A percentile compares a stretch with the other conserved stretches of the same genome.
Evolutionary conservation across 2,888 invertebrate genomes (phyloP).

Genomic region (Pediacus dermestoides): DNA sequence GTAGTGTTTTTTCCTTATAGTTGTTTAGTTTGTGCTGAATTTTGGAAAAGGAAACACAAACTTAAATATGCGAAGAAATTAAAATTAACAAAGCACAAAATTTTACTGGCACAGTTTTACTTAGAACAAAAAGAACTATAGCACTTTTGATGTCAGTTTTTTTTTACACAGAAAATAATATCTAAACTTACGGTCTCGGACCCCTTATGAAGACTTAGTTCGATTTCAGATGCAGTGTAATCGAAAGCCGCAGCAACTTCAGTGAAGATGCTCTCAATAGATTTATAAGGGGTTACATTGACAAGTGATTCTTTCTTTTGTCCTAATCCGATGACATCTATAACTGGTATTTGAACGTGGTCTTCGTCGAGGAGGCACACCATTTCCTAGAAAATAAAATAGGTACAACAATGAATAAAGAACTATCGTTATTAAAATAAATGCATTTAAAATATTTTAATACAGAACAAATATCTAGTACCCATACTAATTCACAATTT

Average conservation of each 20-base stretch:
- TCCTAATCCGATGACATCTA: slow-evolving; percentile 34
- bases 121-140: too few relatives aligned
- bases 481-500: too few relatives aligned
- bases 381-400: slow-evolving; percentile 47
- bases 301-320: slow-evolving; percentile 34
- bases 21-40: slow-evolving; percentile 49
- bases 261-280: slow-evolving; percentile 49
- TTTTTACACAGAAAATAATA: too few relatives aligned
- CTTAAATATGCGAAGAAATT: too few relatives aligned
- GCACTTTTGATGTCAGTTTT: too few relatives aligned
- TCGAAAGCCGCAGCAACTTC: slow-evolving; percentile 51
- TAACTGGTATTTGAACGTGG: slow-evolving; percentile 38
- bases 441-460: too few relatives aligned
- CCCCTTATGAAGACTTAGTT: slow-evolving; percentile 24
- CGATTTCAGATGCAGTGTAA: slow-evolving; percentile 44
- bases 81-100: too few relatives aligned
- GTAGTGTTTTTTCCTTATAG: slow-evolving; percentile 48
- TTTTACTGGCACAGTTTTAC: too few relatives aligned
- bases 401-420: slow-evolving; percentile 1
- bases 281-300: slow-evolving; percentile 46
- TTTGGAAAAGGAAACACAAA: too few relatives aligned
- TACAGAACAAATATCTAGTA: too few relatives aligned
- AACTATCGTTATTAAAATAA: background rate
- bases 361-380: slow-evolving; percentile 49
- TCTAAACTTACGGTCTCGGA: slow-evolving; percentile 47